These are phyloP conservation scores for Leptopilina drosophilae DNA, from an alignment of 2,888 invertebrate species.

Conservation along the genomic window DNA sequence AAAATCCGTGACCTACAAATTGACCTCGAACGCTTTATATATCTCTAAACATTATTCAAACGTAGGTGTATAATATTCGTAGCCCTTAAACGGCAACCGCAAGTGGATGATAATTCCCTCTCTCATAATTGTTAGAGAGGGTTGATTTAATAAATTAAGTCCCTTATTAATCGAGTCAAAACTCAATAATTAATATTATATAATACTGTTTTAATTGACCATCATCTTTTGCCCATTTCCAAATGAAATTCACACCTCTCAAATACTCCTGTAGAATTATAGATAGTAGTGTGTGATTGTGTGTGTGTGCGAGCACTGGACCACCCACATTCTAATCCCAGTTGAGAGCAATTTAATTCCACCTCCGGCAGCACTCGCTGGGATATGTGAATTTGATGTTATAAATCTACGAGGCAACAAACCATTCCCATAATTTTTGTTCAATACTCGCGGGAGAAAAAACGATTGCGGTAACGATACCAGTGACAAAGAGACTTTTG, in stretches of 20 bases:
- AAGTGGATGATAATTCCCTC: slow-evolving; percentile 1
- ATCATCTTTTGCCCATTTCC: slow-evolving; percentile 45
- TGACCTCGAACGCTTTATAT: no score
- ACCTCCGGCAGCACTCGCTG: neutral
- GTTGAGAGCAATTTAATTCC: slow-evolving; percentile 57
- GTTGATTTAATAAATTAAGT: slow-evolving; percentile 65
- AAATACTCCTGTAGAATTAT: slow-evolving; percentile 35
- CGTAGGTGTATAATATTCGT: no score
- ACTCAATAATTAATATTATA: slow-evolving; percentile 55
- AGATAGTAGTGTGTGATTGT: neutral
- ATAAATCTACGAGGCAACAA: slow-evolving; percentile 27
- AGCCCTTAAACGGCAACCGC: slow-evolving; percentile 12
- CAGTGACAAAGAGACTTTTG: slow-evolving; percentile 28
- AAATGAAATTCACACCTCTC: slow-evolving; percentile 7
- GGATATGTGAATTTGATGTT: slow-evolving; percentile 7
- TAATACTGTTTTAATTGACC: slow-evolving; percentile 65
- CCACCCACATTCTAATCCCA: slow-evolving; percentile 52
- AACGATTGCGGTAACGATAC: slow-evolving; percentile 8
- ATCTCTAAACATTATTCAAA: no score
- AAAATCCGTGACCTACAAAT: no score
- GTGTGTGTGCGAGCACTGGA: neutral
- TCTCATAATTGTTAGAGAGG: neutral
- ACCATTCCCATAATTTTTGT: slow-evolving; percentile 32
- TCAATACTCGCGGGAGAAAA: slow-evolving; percentile 27
- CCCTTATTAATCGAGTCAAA: slow-evolving; percentile 62